Evolutionary conservation across 2,888 invertebrate genomes (phyloP).

Genomic region (Archips xylosteana): DNA sequence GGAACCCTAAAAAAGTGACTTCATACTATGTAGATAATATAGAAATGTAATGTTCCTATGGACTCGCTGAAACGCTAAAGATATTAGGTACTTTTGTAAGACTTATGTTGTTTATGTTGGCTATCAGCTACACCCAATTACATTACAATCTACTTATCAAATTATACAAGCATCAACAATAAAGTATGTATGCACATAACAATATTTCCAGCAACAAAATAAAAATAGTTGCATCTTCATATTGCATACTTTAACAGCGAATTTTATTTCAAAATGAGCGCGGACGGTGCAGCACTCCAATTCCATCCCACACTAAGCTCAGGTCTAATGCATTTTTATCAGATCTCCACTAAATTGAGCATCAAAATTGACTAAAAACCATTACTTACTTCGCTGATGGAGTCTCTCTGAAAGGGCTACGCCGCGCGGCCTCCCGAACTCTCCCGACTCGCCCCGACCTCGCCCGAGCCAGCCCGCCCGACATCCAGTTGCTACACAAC

Average conservation of each 20-base stretch:
- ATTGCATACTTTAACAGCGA: background rate
- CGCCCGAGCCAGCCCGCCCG: slow-evolving; percentile 24
- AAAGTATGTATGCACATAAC: background rate
- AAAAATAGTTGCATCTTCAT: background rate
- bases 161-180: background rate
- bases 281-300: background rate
- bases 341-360: slow-evolving; percentile 43
- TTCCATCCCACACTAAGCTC: slow-evolving; percentile 16
- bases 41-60: no score
- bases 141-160: no score
- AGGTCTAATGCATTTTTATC: slow-evolving; percentile 39
- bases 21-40: no score
- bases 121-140: no score
- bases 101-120: no score
- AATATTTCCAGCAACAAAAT: background rate
- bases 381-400: slow-evolving; percentile 49
- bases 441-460: slow-evolving; percentile 49
- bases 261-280: background rate
- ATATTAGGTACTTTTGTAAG: no score
- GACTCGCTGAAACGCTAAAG: no score
- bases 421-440: slow-evolving; percentile 45
- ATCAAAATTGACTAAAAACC: slow-evolving; percentile 54
- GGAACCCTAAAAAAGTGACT: no score
- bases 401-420: slow-evolving; percentile 42
- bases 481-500: slow-evolving; percentile 64